Evolutionary conservation across 2,888 invertebrate species (phyloP).

Genomic region (Meta bourneti): DNA sequence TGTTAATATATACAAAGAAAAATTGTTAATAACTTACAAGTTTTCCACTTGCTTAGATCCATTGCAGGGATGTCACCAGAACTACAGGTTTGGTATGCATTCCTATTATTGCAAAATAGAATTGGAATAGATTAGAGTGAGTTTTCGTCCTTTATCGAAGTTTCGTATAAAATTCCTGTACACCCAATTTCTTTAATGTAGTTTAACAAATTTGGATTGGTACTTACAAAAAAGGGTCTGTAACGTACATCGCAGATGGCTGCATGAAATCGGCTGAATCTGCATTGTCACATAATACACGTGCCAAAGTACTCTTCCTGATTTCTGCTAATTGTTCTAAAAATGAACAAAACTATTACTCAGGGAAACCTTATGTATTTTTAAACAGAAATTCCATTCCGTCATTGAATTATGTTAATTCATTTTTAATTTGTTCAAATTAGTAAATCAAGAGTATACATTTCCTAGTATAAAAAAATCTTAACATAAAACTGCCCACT

Average conservation of each 20-base stretch:
- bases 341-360: neutral
- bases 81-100: conserved; percentile 75
- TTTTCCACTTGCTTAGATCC: conserved; percentile 76
- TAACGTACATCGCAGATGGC: conserved; percentile 91
- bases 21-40: conserved; percentile 56
- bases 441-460: no score
- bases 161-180: neutral
- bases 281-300: conserved; percentile 89
- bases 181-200: no score
- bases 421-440: neutral
- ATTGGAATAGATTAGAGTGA: neutral
- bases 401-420: neutral
- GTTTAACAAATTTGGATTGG: no score
- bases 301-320: conserved; percentile 89
- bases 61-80: conserved; percentile 72
- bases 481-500: no score
- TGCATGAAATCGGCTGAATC: conserved; percentile 87
- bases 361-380: neutral
- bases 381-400: neutral
- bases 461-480: no score
- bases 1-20: neutral
- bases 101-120: conserved; percentile 11
- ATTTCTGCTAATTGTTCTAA: conserved; percentile 89
- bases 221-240: conserved; percentile 88
- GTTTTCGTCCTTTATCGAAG: neutral